Conservation (phyloP, 2,888 invertebrate genomes). For the Callosobruchus maculatus region DNA sequence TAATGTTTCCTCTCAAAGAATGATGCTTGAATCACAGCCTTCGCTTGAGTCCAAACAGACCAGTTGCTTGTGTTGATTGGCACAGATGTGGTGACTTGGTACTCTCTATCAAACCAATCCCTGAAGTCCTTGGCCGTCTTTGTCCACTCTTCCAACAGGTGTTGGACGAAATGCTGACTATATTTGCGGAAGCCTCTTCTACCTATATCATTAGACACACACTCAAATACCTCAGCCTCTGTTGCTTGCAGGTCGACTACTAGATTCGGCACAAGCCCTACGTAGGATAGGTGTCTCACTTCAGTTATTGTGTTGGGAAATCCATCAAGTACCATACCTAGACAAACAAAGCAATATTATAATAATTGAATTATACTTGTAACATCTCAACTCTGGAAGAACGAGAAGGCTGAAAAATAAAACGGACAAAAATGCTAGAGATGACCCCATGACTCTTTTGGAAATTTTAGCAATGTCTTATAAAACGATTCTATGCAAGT, state of each 20-base stretch:
- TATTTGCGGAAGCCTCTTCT: conserved; percentile 33
- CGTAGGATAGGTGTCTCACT: conserved; percentile 49
- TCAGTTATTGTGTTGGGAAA: conserved; percentile 56
- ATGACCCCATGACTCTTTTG: too few relatives aligned
- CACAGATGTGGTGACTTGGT: conserved; percentile 54
- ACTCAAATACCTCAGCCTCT: conserved; percentile 44
- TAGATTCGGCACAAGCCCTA: conserved; percentile 57
- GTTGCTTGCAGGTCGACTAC: conserved; percentile 54
- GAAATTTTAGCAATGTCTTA: too few relatives aligned
- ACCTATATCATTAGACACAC: conserved; percentile 45
- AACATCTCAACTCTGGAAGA: too few relatives aligned
- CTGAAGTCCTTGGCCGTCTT: conserved; percentile 43
- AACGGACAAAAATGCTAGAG: neutral
- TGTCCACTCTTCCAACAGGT: conserved; percentile 51
- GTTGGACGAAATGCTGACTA: conserved; percentile 43
- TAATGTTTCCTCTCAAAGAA: conserved; percentile 54
- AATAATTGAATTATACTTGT: neutral
- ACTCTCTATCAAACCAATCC: conserved; percentile 53
- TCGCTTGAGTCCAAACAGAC: conserved; percentile 53
- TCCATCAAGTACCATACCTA: conserved; percentile 62
- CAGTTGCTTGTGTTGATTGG: conserved; percentile 55
- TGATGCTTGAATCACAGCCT: conserved; percentile 43
- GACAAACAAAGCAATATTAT: neutral
- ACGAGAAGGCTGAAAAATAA: neutral
- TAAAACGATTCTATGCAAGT: too few relatives aligned